Evolutionary conservation across 1,140 invertebrate genomes (phyloP).

Genomic region (Zaprionus davidi): DNA sequence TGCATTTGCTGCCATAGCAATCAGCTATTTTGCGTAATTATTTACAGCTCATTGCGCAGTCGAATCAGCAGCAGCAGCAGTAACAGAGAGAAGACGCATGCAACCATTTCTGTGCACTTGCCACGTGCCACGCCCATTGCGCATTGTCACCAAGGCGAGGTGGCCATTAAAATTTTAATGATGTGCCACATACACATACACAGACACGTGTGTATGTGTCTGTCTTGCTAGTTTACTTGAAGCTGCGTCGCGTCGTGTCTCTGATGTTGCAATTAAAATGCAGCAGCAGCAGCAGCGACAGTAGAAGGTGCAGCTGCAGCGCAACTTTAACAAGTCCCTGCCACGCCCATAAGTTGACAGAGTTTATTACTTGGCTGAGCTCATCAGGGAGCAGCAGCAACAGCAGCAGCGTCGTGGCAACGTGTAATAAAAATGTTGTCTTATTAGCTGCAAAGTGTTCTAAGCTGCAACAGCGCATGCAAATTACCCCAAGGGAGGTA

Average conservation of each 20-base stretch:
- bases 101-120: background rate
- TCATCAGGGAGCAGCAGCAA: conserved; percentile 7
- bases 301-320: conserved; percentile 1
- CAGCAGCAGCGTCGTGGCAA: background rate
- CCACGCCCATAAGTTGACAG: conserved; percentile 46
- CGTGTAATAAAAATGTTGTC: conserved; percentile 59
- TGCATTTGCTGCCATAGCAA: conserved; percentile 14
- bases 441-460: conserved; percentile 74
- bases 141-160: conserved; percentile 52
- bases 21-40: conserved; percentile 54
- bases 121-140: conserved; percentile 54
- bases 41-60: conserved; percentile 66
- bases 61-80: conserved; percentile 36
- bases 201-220: conserved; percentile 7
- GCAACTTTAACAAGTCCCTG: conserved; percentile 47
- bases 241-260: conserved; percentile 40
- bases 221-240: conserved; percentile 45
- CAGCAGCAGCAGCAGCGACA: conserved; percentile 31
- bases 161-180: conserved; percentile 75
- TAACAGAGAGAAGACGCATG: too few species aligned
- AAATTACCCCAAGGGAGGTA: background rate
- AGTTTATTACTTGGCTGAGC: conserved; percentile 56
- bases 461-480: conserved; percentile 26
- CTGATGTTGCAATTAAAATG: conserved; percentile 71
- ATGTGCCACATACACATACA: conserved; percentile 51